Evolutionary conservation across 37 sponge, comb jelly and placozoan genomes (phyloP).

Genomic region (Diacarnus erythraeanus): DNA sequence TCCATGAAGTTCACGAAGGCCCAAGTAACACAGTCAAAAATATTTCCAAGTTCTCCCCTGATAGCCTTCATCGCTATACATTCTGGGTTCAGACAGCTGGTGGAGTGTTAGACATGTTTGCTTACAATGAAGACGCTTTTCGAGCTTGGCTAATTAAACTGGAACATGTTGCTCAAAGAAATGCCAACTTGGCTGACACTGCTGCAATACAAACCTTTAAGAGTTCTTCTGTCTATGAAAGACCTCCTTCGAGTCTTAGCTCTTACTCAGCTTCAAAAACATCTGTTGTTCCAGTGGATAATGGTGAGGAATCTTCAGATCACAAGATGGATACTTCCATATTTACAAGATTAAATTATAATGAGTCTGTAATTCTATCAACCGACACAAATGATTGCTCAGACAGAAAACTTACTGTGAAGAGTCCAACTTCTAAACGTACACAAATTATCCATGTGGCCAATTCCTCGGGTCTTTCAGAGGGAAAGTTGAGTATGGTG

Average conservation of each 20-base stretch:
- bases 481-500: too few relatives aligned
- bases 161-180: constrained; percentile 1
- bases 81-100: constrained; percentile 52
- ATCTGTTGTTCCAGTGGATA: neutral
- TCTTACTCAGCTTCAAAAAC: neutral
- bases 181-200: neutral
- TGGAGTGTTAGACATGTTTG: constrained; percentile 63
- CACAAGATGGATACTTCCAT: neutral
- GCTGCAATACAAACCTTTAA: neutral
- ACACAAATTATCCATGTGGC: too few relatives aligned
- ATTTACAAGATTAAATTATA: neutral
- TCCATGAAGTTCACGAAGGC: constrained; percentile 50
- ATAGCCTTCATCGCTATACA: constrained; percentile 46
- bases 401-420: too few relatives aligned
- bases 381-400: too few relatives aligned
- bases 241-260: constrained; percentile 13
- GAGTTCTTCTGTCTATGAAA: neutral
- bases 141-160: constrained; percentile 32
- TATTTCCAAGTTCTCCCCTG: constrained; percentile 47
- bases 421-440: too few relatives aligned
- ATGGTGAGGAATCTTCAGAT: neutral
- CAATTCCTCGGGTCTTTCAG: too few relatives aligned
- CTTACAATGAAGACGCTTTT: constrained; percentile 54
- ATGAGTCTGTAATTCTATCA: too few relatives aligned
- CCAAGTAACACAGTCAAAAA: constrained; percentile 47